Evolutionary conservation across 2,888 invertebrate species (phyloP).

Genomic region (Melipona beecheii): DNA sequence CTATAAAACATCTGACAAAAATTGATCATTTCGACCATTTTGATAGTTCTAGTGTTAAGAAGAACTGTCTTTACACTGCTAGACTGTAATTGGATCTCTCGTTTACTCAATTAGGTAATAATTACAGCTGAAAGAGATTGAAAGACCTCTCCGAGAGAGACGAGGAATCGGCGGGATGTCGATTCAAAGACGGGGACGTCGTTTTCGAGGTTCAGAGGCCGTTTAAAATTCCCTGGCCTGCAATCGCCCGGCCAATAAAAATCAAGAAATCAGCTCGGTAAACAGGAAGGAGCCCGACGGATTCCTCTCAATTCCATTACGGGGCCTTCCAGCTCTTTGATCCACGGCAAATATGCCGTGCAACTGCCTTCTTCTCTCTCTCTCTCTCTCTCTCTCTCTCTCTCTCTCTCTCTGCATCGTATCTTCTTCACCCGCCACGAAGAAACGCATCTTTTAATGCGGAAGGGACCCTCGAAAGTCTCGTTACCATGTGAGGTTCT

Average conservation of each 20-base stretch:
- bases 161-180: neutral
- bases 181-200: neutral
- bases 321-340: conserved; percentile 54
- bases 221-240: conserved; percentile 62
- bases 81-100: neutral
- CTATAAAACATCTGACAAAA: too few relatives aligned
- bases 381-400: neutral
- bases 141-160: neutral
- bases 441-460: conserved; percentile 59
- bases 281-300: conserved; percentile 55
- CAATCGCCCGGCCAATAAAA: conserved; percentile 65
- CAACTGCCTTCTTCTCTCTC: conserved; percentile 27
- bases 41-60: too few relatives aligned
- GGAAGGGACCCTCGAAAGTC: conserved; percentile 59
- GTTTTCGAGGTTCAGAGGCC: conserved; percentile 33
- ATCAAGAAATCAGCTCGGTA: conserved; percentile 66
- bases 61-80: neutral
- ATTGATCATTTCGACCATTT: too few relatives aligned
- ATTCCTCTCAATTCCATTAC: conserved; percentile 63
- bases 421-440: conserved; percentile 12
- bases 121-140: neutral
- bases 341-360: conserved; percentile 64
- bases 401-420: neutral
- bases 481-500: conserved; percentile 56
- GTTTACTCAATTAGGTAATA: neutral